Evolutionary conservation across 1,140 invertebrate genomes (phyloP).

Genomic region (Ephestia elutella): DNA sequence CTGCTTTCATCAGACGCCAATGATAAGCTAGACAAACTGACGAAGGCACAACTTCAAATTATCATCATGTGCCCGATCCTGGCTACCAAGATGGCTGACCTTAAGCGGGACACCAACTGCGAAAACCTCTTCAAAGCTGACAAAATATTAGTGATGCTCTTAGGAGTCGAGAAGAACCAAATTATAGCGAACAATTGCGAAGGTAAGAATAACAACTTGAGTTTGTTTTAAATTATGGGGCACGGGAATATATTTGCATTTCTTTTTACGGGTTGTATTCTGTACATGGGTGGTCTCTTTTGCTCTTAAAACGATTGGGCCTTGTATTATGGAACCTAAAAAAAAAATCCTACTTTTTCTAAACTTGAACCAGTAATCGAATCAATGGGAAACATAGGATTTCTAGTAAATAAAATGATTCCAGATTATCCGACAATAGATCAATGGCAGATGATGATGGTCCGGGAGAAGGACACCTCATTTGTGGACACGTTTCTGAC

Average conservation of each 20-base stretch:
- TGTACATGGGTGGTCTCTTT: too few relatives aligned
- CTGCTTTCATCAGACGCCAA: constrained; percentile 74
- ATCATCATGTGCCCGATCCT: constrained; percentile 85
- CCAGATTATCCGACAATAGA: constrained; percentile 80
- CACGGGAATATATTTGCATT: constrained; percentile 9
- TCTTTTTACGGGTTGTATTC: neutral
- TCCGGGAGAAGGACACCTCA: constrained; percentile 85
- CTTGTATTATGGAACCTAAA: neutral
- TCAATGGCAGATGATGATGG: constrained; percentile 84
- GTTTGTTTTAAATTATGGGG: neutral
- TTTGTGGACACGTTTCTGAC: constrained; percentile 87
- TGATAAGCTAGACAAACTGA: constrained; percentile 75
- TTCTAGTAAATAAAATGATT: neutral
- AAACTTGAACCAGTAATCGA: too few relatives aligned
- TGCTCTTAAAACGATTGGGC: too few relatives aligned
- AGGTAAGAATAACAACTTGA: constrained; percentile 30
- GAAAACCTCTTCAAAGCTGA: constrained; percentile 80
- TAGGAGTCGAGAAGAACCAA: constrained; percentile 78
- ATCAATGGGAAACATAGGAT: too few relatives aligned
- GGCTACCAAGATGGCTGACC: constrained; percentile 76
- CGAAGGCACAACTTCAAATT: constrained; percentile 82
- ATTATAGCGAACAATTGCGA: constrained; percentile 50
- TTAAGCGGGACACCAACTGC: constrained; percentile 75
- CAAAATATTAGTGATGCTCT: constrained; percentile 84
- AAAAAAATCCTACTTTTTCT: neutral